Evolutionary conservation across 2,113 vertebrate genomes (phyloP), one percentile per base, ranked within the genome.

Genomic region (Shinisaurus crocodilurus): DNA sequence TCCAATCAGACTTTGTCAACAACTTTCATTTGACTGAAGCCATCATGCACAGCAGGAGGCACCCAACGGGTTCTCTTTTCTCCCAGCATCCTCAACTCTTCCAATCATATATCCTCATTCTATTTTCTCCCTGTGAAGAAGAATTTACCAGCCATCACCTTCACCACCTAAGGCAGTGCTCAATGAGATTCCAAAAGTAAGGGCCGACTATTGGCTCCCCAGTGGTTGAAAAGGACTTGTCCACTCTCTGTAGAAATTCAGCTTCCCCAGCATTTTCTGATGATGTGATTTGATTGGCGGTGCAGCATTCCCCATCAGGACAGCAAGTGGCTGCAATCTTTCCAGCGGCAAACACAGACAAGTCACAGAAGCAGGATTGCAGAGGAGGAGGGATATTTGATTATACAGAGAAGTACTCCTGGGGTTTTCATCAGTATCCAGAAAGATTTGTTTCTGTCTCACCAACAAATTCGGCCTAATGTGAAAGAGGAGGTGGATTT

Each of bases 41-140:
- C 90, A 54, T 69, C 89, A 70, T n/a, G 69, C 91, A 6, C 91
- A 92, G 93, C 89, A 91, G 95, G 94, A 92, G 80, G 84, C 88
- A 65, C 81, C 70, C 94, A 91, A 93, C 93, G 86, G 0, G 37
- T 93, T 87, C 92, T 92, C 57, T 1, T 9, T 92, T 32, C 90
- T 90, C 90, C 90, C 89, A 89, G 16, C 54, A 70, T 74, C 48
- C 72, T 89, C 86, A 75, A 79, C 77, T 91, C 89, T 92, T 92
- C 93, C 87, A 91, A 88, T 93, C 60, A 90, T 69, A 65, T 85
- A 85, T 91, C 84, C 85, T 80, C 63, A 48, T 88, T 1, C 87
- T 67, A 0, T 5, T 34, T 92, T 82, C 84, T 74, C 65, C 90
- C 95, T 0, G 1, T 54, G n/a, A 54, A 9, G 75, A 91, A 95